Evolutionary conservation across 1,140 invertebrate species (phyloP).

Genomic region (Dendrolimus kikuchii): DNA sequence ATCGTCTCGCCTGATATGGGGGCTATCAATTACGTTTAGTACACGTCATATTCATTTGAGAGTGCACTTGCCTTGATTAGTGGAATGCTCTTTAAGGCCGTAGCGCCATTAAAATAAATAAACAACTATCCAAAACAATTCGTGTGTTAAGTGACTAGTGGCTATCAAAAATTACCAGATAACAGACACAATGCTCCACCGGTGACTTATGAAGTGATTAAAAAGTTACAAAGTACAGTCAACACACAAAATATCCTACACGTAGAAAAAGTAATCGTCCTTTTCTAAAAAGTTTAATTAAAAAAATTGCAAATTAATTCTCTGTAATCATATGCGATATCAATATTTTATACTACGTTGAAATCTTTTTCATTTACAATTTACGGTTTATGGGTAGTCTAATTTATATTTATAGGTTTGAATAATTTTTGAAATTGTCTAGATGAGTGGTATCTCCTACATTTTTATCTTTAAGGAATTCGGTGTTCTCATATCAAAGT

Average conservation of each 20-base stretch:
- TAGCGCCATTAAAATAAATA: slow-evolving; percentile 67
- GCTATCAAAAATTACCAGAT: slow-evolving; percentile 70
- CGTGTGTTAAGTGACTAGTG: slow-evolving; percentile 67
- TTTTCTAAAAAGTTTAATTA: no score
- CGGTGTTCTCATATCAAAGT: no score
- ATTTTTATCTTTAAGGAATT: no score
- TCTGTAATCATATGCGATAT: no score
- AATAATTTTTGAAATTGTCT: no score
- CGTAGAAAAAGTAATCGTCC: slow-evolving; percentile 4
- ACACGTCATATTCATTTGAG: slow-evolving; percentile 62
- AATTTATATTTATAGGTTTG: no score
- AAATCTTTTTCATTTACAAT: no score
- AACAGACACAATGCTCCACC: slow-evolving; percentile 50
- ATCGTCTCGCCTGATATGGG: neutral
- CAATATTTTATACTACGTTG: no score
- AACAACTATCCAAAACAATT: slow-evolving; percentile 63
- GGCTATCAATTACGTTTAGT: slow-evolving; percentile 53
- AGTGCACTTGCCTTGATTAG: slow-evolving; percentile 62
- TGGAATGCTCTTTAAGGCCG: slow-evolving; percentile 59
- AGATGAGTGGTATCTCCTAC: no score
- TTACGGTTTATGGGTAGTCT: no score
- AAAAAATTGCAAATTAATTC: no score
- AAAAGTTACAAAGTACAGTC: slow-evolving; percentile 43
- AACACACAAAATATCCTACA: slow-evolving; percentile 28
- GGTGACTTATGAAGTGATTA: slow-evolving; percentile 70